Conservation (phyloP, 2,113 vertebrate genomes). For the Cephalopholis sonnerati region DNA sequence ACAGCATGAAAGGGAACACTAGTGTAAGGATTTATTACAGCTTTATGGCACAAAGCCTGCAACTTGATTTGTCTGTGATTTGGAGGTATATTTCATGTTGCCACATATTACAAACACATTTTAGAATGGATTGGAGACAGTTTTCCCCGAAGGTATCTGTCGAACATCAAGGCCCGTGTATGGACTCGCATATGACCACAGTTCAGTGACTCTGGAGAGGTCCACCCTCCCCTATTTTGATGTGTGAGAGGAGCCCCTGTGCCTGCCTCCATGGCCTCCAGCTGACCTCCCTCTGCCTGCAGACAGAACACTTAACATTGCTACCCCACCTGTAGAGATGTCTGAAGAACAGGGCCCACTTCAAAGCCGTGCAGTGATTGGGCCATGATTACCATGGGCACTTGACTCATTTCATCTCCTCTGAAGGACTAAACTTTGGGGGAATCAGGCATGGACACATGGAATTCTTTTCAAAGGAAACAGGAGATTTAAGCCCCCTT, state of each 20-base stretch:
- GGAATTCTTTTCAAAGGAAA: constrained; percentile 45
- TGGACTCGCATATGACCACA: not conserved
- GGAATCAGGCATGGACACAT: constrained; percentile 42
- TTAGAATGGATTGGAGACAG: not conserved
- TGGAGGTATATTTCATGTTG: not conserved
- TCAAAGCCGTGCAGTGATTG: constrained; percentile 79
- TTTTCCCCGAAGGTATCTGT: not conserved
- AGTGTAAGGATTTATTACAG: constrained; percentile 25
- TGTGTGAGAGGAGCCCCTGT: constrained; percentile 44
- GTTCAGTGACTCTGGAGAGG: constrained; percentile 14
- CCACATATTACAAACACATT: constrained; percentile 5
- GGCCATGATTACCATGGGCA: constrained; percentile 76
- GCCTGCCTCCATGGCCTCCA: constrained; percentile 65
- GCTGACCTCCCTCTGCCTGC: constrained; percentile 74
- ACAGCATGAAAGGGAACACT: constrained; percentile 11
- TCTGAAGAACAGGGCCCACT: constrained; percentile 70
- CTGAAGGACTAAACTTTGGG: constrained; percentile 68
- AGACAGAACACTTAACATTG: constrained; percentile 76
- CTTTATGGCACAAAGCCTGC: constrained; percentile 13
- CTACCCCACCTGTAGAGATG: constrained; percentile 77
- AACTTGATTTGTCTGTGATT: constrained; percentile 12
- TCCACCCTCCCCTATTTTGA: not conserved
- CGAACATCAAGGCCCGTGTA: not conserved
- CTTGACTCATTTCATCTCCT: constrained; percentile 79
- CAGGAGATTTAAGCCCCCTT: constrained; percentile 13